phyloP scores from a whole-genome alignment of 2,888 invertebrate genomes.

The Litoditis marina region DNA sequence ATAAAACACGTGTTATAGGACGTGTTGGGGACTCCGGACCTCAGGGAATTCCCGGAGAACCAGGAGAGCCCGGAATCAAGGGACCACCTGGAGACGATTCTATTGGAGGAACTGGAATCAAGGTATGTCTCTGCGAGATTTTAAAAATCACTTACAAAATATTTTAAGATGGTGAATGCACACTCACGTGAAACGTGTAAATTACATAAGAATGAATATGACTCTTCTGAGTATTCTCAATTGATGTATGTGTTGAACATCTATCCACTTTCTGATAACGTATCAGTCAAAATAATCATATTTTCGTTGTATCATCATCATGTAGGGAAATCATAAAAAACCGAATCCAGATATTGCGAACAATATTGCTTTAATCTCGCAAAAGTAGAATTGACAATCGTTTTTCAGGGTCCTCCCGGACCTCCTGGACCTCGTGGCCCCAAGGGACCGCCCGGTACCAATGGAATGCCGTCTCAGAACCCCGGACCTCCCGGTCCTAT shows the following conservation, averaged over 20 bases:
- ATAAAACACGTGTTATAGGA: no score
- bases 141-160: background rate
- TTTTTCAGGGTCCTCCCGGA: conserved; percentile 60
- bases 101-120: conserved; percentile 60
- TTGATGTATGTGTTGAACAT: no score
- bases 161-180: background rate
- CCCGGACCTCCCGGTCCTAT: conserved; percentile 58
- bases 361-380: no score
- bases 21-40: conserved; percentile 57
- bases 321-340: background rate
- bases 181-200: no score
- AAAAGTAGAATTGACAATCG: no score
- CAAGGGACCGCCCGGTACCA: conserved; percentile 59
- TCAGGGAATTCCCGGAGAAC: conserved; percentile 54
- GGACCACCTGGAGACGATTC: conserved; percentile 61
- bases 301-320: background rate
- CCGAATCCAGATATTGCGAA: no score
- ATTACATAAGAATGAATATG: background rate
- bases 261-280: no score
- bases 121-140: conserved; percentile 25
- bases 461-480: conserved; percentile 58
- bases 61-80: conserved; percentile 57
- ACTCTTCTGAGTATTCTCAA: background rate
- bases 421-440: conserved; percentile 59
- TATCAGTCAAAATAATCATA: no score